Base-by-base conservation (phyloP, 2,888 invertebrate genomes). In the Patella ulyssiponensis region DNA sequence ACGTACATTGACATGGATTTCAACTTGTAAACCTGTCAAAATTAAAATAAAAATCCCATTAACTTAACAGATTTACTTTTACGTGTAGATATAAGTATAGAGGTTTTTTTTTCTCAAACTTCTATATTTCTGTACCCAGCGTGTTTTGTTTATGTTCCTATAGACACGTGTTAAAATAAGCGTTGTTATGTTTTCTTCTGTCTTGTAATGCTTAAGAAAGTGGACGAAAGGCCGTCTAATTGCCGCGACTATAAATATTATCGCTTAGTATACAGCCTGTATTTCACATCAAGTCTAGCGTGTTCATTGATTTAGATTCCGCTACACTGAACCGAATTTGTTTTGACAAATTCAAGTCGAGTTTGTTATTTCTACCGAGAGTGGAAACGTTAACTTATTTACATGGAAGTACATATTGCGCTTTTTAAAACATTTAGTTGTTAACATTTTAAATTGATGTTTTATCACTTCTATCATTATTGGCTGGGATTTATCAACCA, bases 281-380 rank as follows among this genome's bases (percentile, higher is more conserved):
- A 64, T 64, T 64, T 64, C 64, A 64, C 64, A 64, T 64, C 64
- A 64, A 64, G 20, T 64, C 64, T 64, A 64, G 64, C 64, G 64
- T 64, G 23, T 64, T 23, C 64, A 64, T 64, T 64, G 64, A 64
- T 64, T 64, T 64, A 20, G 20, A 64, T 64, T 64, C 64, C 64
- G 64, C 64, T 23, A 64, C 64, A 64, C 23, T 64, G 64, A 64
- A 64, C 20, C 64, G 20, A 64, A 64, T 64, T 64, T 64, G 64
- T 64, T 64, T 23, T 64, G 64, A 64, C 64, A 64, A 64, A 64
- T 64, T 23, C 64, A 64, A 64, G 64, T 64, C 23, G 20, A 23
- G 64, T 23, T 64, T 64, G 23, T 64, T 64, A 12, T 64, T 64
- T 64, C 23, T 64, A 64, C 23, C 64, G 23, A 23, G 20, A 64